These are phyloP conservation scores for Mystacides longicornis DNA, from an alignment of 2,888 invertebrate genomes.

Conservation along the genomic window DNA sequence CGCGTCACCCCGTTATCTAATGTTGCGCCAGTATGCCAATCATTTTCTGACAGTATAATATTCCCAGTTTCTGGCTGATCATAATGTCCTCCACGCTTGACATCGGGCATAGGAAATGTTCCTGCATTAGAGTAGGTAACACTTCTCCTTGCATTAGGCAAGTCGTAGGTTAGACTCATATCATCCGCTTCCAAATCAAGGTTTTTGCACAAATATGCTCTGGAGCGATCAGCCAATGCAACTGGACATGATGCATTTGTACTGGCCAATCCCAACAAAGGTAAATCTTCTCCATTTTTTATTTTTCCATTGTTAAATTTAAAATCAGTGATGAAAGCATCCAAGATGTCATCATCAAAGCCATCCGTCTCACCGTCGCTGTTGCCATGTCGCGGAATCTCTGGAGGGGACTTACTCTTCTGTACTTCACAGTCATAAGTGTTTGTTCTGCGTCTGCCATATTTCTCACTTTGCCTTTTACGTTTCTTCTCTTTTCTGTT, in stretches of 20 bases:
- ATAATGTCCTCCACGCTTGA: conserved; percentile 35
- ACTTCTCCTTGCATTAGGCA: conserved; percentile 32
- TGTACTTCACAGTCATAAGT: conserved; percentile 33
- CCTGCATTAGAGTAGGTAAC: conserved; percentile 44
- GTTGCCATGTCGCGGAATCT: conserved; percentile 28
- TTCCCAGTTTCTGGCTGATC: conserved; percentile 11
- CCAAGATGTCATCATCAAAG: conserved; percentile 35
- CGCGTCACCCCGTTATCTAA: conserved; percentile 37
- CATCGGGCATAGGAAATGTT: conserved; percentile 45
- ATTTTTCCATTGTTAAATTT: conserved; percentile 35
- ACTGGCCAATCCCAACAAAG: conserved; percentile 32
- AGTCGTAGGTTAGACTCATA: conserved; percentile 20
- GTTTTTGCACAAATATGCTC: conserved; percentile 23
- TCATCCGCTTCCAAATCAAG: conserved; percentile 23
- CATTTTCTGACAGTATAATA: conserved; percentile 36
- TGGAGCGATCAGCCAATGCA: conserved; percentile 29
- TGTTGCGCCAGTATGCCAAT: conserved; percentile 27
- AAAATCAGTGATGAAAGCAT: conserved; percentile 45
- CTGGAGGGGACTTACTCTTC: conserved; percentile 28
- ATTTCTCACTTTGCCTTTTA: conserved; percentile 28
- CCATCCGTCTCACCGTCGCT: conserved; percentile 29
- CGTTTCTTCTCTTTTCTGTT: conserved; percentile 10
- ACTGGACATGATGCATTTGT: conserved; percentile 29
- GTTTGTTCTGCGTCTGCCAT: conserved; percentile 32
- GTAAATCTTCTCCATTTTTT: conserved; percentile 33